A percentile compares a stretch with the other conserved stretches of the same genome.
Evolutionary conservation across 2,888 invertebrate genomes (phyloP).

Genomic region (Hylaea fasciaria): DNA sequence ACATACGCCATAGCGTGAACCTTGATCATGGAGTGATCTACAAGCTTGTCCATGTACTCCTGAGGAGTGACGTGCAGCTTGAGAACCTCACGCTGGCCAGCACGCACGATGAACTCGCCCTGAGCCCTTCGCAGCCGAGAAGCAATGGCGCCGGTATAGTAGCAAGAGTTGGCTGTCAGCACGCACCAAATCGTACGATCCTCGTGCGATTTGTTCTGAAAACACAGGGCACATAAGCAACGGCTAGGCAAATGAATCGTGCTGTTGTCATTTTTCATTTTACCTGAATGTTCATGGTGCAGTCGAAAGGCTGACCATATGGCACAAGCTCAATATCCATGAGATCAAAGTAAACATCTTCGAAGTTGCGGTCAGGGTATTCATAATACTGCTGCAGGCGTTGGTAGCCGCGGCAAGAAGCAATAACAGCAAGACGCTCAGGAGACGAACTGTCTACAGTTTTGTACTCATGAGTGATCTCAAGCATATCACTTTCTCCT

Average conservation of each 20-base stretch:
- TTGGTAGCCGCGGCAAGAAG: slow-evolving; percentile 87
- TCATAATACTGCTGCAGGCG: slow-evolving; percentile 86
- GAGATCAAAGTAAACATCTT: slow-evolving; percentile 87
- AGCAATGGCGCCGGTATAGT: slow-evolving; percentile 88
- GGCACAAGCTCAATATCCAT: slow-evolving; percentile 87
- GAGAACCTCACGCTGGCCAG: slow-evolving; percentile 86
- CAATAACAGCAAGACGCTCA: slow-evolving; percentile 87
- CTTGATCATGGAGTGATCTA: slow-evolving; percentile 89
- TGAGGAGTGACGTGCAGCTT: slow-evolving; percentile 86
- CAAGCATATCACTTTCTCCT: slow-evolving; percentile 87
- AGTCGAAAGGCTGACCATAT: slow-evolving; percentile 87
- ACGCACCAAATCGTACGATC: slow-evolving; percentile 86
- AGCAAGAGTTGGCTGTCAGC: slow-evolving; percentile 87
- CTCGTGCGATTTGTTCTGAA: slow-evolving; percentile 86
- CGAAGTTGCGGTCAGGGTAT: slow-evolving; percentile 83
- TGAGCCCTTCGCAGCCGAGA: slow-evolving; percentile 86
- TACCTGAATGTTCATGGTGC: slow-evolving; percentile 87
- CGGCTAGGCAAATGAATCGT: not conserved
- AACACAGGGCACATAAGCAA: slow-evolving; percentile 23
- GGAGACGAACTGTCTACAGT: slow-evolving; percentile 86
- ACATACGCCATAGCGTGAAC: slow-evolving; percentile 90
- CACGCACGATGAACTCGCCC: slow-evolving; percentile 85
- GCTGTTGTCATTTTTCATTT: not conserved
- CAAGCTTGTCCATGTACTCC: slow-evolving; percentile 89
- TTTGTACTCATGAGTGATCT: slow-evolving; percentile 88